Evolutionary conservation across 2,888 invertebrate species (phyloP), one percentile per base, ranked within the genome.

Genomic region (Agrilus biguttatus): DNA sequence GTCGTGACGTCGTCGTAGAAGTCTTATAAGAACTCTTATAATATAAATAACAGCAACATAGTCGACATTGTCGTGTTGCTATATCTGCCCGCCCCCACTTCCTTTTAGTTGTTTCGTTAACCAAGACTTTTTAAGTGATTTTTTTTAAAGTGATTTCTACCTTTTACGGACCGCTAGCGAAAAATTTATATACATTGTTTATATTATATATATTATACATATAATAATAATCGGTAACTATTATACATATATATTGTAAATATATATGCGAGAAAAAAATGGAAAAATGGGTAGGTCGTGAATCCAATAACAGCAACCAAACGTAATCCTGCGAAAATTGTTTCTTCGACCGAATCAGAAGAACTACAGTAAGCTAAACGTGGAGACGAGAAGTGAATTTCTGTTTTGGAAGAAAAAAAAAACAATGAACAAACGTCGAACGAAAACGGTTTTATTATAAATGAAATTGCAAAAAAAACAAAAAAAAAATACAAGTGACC

Each of bases 101-200:
- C 10, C 10, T 28, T 28, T 28, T 28, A 28, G 28, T 28, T 28
- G 10, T 28, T 28, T 28, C 28, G 28, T 28, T 28, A 28, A 37
- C 38, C 39, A 28, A 43, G 45, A 47, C 49, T 44, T 48, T 48
- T 42, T 44, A 49, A 49, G 50, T 58, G 54, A 60, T 57, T 54
- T 55, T 40, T 47, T 46, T 40, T 34, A 47, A 49, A 53, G 51
- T 54, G 53, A 55, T 47, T 45, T 43, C 35, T 53, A 50, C 43
- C 42, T 39, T 48, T 42, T 45, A 55, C 10, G 28, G 53, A 57
- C 55, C 54, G 44, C 51, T 64, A 61, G 62, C 58, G 61, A 58
- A 28, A 60, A 63, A 62, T 63, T 65, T 63, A 61, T 63, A 63
- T 61, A 61, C 28, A 60, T 61, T 62, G 63, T 63, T 63, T 63